Conservation (phyloP, 2,888 invertebrate genomes). For the Helobdella robusta region DNA sequence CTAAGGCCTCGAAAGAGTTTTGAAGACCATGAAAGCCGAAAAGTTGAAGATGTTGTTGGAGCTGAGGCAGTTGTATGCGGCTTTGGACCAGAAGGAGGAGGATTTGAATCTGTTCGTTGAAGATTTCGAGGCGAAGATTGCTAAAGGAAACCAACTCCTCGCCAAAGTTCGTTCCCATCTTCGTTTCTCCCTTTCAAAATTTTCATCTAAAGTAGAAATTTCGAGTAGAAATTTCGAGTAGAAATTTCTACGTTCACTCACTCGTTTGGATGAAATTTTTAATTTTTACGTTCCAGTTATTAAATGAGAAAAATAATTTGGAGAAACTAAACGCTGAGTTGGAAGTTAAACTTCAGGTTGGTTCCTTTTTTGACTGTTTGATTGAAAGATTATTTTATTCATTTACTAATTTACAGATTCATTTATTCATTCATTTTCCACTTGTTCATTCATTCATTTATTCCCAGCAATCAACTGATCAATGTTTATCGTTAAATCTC, state of each 20-base stretch:
- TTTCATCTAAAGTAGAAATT: too few species aligned
- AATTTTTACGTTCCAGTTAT: conserved; percentile 51
- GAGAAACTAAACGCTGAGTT: conserved; percentile 81
- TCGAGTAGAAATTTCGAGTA: too few species aligned
- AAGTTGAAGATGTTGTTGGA: conserved; percentile 84
- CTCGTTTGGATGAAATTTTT: too few species aligned
- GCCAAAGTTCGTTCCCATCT: conserved; percentile 48
- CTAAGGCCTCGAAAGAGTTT: neutral
- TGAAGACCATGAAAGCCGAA: conserved; percentile 66
- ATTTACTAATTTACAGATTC: too few species aligned
- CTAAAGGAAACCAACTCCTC: conserved; percentile 66
- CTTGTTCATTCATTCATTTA: too few species aligned
- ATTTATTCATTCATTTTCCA: too few species aligned
- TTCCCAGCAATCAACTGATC: conserved; percentile 80
- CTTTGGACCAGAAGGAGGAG: conserved; percentile 85
- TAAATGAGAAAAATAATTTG: conserved; percentile 61
- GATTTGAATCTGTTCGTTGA: conserved; percentile 85
- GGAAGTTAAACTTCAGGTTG: conserved; percentile 53
- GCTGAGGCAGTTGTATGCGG: conserved; percentile 86
- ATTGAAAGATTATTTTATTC: too few species aligned
- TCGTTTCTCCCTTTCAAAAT: too few species aligned
- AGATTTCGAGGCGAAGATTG: conserved; percentile 79
- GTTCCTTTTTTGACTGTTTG: too few species aligned
- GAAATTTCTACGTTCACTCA: too few species aligned
- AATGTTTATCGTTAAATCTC: conserved; percentile 72